These are phyloP conservation scores for Drosophila tropicalis DNA, from an alignment of 1,140 invertebrate species.

Conservation along the genomic window DNA sequence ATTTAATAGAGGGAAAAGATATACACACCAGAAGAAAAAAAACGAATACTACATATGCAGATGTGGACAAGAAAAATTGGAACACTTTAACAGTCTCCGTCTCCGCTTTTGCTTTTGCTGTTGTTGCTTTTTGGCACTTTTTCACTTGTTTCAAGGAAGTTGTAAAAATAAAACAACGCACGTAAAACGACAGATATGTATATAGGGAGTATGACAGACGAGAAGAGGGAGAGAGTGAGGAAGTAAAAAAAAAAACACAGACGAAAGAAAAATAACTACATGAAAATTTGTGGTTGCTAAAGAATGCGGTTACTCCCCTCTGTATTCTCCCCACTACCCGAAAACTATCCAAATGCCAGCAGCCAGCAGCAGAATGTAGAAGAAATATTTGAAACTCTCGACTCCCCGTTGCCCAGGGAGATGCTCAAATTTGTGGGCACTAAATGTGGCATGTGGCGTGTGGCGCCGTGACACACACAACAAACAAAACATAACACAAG, in stretches of 20 bases:
- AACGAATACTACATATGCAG: constrained; percentile 46
- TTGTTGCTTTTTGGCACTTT: constrained; percentile 74
- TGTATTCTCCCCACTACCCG: neutral
- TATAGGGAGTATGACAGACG: neutral
- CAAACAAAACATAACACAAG: constrained; percentile 31
- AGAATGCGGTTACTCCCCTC: constrained; percentile 40
- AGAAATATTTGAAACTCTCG: constrained; percentile 26
- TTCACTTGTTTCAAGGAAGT: constrained; percentile 66
- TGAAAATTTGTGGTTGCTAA: constrained; percentile 75
- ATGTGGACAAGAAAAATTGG: constrained; percentile 75
- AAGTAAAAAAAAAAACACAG: constrained; percentile 16
- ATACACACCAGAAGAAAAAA: constrained; percentile 36
- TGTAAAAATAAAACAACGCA: constrained; percentile 79
- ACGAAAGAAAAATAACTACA: constrained; percentile 74
- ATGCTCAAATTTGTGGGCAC: constrained; percentile 73
- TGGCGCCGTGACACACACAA: constrained; percentile 23
- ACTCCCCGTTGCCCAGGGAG: constrained; percentile 45
- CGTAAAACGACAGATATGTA: constrained; percentile 36
- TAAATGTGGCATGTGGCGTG: constrained; percentile 72
- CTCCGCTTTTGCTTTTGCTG: constrained; percentile 1
- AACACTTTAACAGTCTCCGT: constrained; percentile 70
- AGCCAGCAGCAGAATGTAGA: constrained; percentile 22
- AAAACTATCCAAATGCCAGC: neutral
- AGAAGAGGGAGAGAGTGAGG: neutral
- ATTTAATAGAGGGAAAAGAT: constrained; percentile 50